Conservation (phyloP, 2,888 invertebrate genomes). For the Tribolium freemani region DNA sequence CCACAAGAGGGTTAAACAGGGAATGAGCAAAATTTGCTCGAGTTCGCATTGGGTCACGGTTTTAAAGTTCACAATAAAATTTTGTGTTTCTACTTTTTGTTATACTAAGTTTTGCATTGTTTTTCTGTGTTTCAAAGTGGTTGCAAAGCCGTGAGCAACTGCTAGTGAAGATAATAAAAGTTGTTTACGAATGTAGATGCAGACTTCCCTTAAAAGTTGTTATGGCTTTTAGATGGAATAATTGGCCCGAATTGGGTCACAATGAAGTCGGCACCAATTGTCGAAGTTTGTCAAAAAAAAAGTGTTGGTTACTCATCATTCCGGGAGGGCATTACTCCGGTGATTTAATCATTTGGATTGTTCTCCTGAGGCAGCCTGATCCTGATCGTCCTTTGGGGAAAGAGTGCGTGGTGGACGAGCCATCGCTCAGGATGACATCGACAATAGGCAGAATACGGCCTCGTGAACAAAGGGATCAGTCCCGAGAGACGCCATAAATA, state of each 20-base stretch:
- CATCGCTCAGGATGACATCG: conserved; percentile 43
- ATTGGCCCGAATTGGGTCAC: background rate
- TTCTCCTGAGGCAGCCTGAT: conserved; percentile 51
- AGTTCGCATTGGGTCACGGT: no score
- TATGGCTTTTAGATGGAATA: conserved; percentile 7
- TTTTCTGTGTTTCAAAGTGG: no score
- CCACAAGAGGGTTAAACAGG: no score
- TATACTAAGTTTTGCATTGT: no score
- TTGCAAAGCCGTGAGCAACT: no score
- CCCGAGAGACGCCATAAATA: conserved; percentile 43
- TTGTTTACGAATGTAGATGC: conserved; percentile 28
- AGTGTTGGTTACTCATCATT: conserved; percentile 48
- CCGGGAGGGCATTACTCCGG: conserved; percentile 46
- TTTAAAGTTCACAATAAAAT: no score
- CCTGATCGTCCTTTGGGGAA: conserved; percentile 44
- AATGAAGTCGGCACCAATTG: background rate
- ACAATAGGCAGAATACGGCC: conserved; percentile 37
- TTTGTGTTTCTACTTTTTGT: no score
- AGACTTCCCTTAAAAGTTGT: conserved; percentile 7
- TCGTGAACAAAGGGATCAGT: conserved; percentile 40
- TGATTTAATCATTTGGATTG: conserved; percentile 55
- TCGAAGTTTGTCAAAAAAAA: conserved; percentile 25
- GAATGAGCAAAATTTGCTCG: no score
- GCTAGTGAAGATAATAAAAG: conserved; percentile 12
- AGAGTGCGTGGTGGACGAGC: conserved; percentile 24